Base-by-base conservation (phyloP, 2,797 vertebrate species). In the Crocidura indochinensis region DNA sequence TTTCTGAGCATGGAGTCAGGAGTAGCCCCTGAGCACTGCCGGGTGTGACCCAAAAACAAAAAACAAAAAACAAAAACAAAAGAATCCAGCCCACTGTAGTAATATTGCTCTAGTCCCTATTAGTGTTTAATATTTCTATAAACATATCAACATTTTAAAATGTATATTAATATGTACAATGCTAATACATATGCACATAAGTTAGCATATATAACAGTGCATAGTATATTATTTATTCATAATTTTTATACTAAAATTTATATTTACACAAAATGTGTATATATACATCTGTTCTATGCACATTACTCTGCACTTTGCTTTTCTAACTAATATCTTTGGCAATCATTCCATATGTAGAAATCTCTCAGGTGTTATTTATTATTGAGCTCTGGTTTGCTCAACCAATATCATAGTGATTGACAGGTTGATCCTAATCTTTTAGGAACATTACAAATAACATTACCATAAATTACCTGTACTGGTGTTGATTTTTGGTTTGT, bases 341-440 rank as follows among this genome's bases (percentile, higher is more conserved):
- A 72, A 56, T 49, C 29, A 38, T 22, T 74, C 80, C 44, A 38
- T 10, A 31, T 8, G 2, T 3, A 60, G 49, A 46, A 47, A 60
- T 29, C 1, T 4, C 31, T 65, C 8, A 10, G 8, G 27, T 69
- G 56, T 49, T 83, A 62, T 29, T n/a, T n/a, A n/a, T n/a, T n/a
- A n/a, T n/a, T n/a, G n/a, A n/a, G n/a, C 31, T 17, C 0, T 17
- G 22, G 14, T 46, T 44, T 71, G 17, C 56, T 75, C 64, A 84
- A 10, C 72, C n/a, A 62, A 72, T 92, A 7, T 6, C 65, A 26
- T 86, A 65, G 74, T 19, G 47, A 46, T 47, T 19, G 79, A 20
- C 22, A 29, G 4, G 19, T 29, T n/a, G 65, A 56, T 56, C 78
- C 49, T 92, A 27, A 76, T 44, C 75, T 88, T 84, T 73, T 20